Evolutionary conservation across 2,888 invertebrate genomes (phyloP).

Genomic region (Hydraecia micacea): DNA sequence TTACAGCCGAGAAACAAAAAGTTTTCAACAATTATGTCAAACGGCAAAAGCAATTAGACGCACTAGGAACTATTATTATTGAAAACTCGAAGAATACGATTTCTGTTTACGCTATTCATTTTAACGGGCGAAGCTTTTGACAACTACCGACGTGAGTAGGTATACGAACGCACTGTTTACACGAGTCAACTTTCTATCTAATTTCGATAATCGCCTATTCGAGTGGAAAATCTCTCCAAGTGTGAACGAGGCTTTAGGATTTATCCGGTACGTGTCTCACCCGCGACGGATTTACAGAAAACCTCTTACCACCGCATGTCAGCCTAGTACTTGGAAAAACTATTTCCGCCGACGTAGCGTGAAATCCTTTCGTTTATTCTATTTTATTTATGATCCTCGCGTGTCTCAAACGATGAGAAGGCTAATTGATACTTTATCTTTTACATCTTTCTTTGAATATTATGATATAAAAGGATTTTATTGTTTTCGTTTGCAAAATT

Average conservation of each 20-base stretch:
- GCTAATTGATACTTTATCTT: slow-evolving; percentile 55
- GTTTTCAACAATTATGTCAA: not conserved
- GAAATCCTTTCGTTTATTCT: slow-evolving; percentile 44
- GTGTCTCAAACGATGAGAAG: slow-evolving; percentile 39
- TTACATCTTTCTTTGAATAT: slow-evolving; percentile 34
- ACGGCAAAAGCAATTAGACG: not conserved
- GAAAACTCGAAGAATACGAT: too few species aligned
- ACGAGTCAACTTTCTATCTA: not conserved
- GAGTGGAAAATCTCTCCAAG: not conserved
- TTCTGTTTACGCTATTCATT: not conserved
- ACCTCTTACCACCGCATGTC: slow-evolving; percentile 76
- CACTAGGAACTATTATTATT: not conserved
- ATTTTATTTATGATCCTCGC: slow-evolving; percentile 50
- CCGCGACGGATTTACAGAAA: slow-evolving; percentile 76
- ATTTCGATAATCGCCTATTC: not conserved
- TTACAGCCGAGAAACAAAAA: not conserved
- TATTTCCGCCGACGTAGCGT: slow-evolving; percentile 69
- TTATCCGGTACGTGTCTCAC: slow-evolving; percentile 73
- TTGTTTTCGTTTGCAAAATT: slow-evolving; percentile 26
- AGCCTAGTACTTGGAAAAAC: slow-evolving; percentile 77
- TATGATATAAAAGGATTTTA: slow-evolving; percentile 43
- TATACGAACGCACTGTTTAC: not conserved
- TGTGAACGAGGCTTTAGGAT: slow-evolving; percentile 50
- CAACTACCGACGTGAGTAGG: too few species aligned
- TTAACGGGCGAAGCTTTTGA: too few species aligned